Evolutionary conservation across 1,140 invertebrate genomes (phyloP).

Genomic region (Onthophagus taurus): DNA sequence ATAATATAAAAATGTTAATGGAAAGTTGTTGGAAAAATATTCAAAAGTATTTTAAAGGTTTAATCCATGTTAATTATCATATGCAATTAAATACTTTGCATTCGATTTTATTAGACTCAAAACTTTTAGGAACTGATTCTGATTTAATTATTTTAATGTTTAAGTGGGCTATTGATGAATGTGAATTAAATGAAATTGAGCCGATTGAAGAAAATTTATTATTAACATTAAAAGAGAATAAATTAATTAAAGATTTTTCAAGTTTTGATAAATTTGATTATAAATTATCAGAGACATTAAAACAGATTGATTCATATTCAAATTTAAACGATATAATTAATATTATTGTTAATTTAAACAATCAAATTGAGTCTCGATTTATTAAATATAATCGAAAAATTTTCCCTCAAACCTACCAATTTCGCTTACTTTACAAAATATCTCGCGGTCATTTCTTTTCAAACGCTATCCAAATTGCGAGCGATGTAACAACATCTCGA

Average conservation of each 20-base stretch:
- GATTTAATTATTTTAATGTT: conserved; percentile 40
- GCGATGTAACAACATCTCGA: background rate
- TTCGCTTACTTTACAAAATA: background rate
- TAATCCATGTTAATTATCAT: conserved; percentile 37
- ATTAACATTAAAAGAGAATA: conserved; percentile 15
- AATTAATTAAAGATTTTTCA: conserved; percentile 5
- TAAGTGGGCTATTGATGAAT: conserved; percentile 42
- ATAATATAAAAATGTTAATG: conserved; percentile 40
- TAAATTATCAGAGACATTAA: no score
- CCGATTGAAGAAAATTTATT: conserved; percentile 36
- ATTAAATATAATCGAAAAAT: no score
- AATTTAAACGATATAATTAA: no score
- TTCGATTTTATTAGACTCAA: conserved; percentile 38
- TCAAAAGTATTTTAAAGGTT: conserved; percentile 39
- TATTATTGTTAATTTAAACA: no score
- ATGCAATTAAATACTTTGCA: conserved; percentile 39
- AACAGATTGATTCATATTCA: no score
- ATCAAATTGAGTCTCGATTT: no score
- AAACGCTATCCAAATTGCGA: background rate
- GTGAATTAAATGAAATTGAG: conserved; percentile 35
- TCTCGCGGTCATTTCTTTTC: background rate
- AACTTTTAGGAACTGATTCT: conserved; percentile 41
- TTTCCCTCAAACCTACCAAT: no score
- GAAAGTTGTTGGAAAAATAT: conserved; percentile 40
- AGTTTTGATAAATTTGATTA: conserved; percentile 5